phyloP scores from a whole-genome alignment of 2,888 invertebrate species.

The Caradrina clavipalpis region DNA sequence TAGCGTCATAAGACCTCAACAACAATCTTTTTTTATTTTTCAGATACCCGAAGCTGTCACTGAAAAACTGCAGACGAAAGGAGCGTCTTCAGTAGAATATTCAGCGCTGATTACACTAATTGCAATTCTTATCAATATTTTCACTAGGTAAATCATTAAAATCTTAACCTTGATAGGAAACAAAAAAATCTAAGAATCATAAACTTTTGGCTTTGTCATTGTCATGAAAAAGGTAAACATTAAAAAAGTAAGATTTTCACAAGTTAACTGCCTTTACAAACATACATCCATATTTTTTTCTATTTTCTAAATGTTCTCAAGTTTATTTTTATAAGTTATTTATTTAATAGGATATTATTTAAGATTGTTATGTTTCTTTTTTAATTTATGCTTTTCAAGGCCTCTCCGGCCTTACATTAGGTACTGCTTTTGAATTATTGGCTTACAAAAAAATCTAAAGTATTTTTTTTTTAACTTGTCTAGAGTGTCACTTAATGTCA shows the following conservation, averaged over 20 bases:
- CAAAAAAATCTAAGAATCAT: too few relatives aligned
- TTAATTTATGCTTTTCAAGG: neutral
- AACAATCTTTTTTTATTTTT: slow-evolving; percentile 28
- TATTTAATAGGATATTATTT: slow-evolving; percentile 17
- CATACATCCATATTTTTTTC: too few relatives aligned
- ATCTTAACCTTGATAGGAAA: too few relatives aligned
- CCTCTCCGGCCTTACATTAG: neutral
- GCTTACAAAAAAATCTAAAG: neutral
- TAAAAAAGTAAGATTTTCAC: too few relatives aligned
- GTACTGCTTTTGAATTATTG: neutral
- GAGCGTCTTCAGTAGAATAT: slow-evolving; percentile 26
- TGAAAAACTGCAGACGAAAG: slow-evolving; percentile 49
- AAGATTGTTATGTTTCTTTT: slow-evolving; percentile 17
- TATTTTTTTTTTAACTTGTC: neutral
- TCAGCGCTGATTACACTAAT: slow-evolving; percentile 28
- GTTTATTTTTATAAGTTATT: slow-evolving; percentile 7
- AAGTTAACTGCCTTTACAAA: too few relatives aligned
- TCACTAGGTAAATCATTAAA: slow-evolving; percentile 18
- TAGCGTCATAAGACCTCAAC: too few relatives aligned
- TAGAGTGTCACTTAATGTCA: too few relatives aligned
- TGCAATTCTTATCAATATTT: slow-evolving; percentile 19
- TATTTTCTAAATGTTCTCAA: too few relatives aligned
- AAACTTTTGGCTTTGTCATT: too few relatives aligned
- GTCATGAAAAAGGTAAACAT: too few relatives aligned
- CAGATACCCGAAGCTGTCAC: slow-evolving; percentile 61